phyloP scores from a whole-genome alignment of 1,140 invertebrate species.

The Drosophila prosaltans region DNA sequence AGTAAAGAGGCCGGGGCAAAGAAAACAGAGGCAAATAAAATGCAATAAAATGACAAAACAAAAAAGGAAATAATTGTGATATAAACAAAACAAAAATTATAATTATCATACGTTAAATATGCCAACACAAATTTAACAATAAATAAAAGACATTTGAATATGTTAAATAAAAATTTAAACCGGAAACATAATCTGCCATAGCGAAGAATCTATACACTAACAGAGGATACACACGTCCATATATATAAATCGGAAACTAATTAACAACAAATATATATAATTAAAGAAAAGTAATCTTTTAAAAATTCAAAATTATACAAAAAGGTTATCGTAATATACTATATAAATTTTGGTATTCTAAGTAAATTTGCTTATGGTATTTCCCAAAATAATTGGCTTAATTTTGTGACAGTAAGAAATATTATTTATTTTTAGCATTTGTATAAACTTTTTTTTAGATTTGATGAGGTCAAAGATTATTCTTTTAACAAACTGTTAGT shows the following conservation, averaged over 20 bases:
- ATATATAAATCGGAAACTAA: too few relatives aligned
- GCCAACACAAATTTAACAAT: slow-evolving; percentile 1
- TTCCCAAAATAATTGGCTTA: too few relatives aligned
- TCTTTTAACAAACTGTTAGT: background rate
- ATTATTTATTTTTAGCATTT: too few relatives aligned
- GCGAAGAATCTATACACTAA: background rate
- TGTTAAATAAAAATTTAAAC: background rate
- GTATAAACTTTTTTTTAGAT: too few relatives aligned
- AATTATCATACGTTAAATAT: slow-evolving; percentile 37
- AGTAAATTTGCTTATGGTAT: too few relatives aligned
- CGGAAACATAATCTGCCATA: background rate
- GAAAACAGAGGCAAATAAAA: slow-evolving; percentile 60
- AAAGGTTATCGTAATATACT: too few relatives aligned
- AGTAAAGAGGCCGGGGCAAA: slow-evolving; percentile 45
- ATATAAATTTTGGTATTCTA: too few relatives aligned
- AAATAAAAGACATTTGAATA: background rate
- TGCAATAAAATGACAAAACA: slow-evolving; percentile 48
- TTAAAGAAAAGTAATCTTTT: too few relatives aligned
- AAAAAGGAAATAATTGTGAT: slow-evolving; percentile 30
- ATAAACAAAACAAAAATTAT: slow-evolving; percentile 54
- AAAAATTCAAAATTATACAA: too few relatives aligned
- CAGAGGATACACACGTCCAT: too few relatives aligned
- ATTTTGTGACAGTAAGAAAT: too few relatives aligned
- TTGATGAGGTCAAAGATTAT: background rate
- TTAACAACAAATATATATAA: too few relatives aligned